Base-by-base conservation (phyloP, 2,113 vertebrate genomes). In the Elephas maximus region DNA sequence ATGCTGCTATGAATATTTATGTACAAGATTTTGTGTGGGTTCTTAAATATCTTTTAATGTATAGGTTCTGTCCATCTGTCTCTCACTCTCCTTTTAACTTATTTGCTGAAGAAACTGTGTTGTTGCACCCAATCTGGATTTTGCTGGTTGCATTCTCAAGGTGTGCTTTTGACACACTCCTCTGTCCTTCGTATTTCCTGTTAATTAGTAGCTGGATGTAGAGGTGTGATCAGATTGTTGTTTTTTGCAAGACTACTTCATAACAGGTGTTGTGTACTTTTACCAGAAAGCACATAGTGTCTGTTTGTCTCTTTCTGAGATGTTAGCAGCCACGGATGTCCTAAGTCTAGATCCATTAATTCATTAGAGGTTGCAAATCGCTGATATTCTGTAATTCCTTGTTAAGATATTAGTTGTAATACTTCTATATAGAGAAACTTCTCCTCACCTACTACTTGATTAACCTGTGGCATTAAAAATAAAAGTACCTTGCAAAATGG, bases 31-130 rank as follows among this genome's bases (percentile, higher is more conserved):
- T 86, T 80, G 33, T 63, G 14, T 28, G 41, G 53, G 62, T 87
- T 87, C 65, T 65, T 53, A 87, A 91, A 79, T 80, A 73, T 62
- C 44, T 79, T 41, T 80, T 80, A n/a, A 37, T 91, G 44, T 73
- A 44, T 79, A 44, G 45, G 53, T 63, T 85, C 79, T 10, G 4
- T 81, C 37, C 45, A 60, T 41, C 17, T 84, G 7, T 48, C 48
- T 73, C 6, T 44, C 12, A 73, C 37, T 73, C 6, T 57, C 2
- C 26, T 51, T 95, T 33, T 26, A 44, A 65, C 5, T 80, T 86
- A 73, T 78, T 91, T 78, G 62, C 71, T 73, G 76, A 65, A 71
- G 71, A 91, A 80, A 80, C n/a, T 73, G 37, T 86, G 73, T 81
- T 85, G 44, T 76, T 57, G 41, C 12, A 12, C 21, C 57, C 45